phyloP scores from a whole-genome alignment of 2,797 vertebrate genomes.

The Sparus aurata region DNA sequence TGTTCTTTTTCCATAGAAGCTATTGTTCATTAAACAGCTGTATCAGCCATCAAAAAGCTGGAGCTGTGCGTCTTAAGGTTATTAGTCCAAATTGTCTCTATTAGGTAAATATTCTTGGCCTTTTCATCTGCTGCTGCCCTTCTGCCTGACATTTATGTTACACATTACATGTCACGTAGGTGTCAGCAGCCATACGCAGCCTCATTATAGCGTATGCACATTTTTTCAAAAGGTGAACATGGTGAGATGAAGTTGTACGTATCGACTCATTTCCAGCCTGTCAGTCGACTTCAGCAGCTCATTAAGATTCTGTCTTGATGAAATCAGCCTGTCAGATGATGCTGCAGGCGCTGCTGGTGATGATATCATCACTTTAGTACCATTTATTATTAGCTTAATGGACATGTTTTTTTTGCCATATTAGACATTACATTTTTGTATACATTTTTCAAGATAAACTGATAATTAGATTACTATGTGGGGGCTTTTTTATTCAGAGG shows the following conservation, averaged over 20 bases:
- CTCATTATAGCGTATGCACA: constrained; percentile 46
- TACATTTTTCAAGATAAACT: neutral
- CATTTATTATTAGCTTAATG: neutral
- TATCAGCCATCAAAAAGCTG: neutral
- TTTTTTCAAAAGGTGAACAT: constrained; percentile 36
- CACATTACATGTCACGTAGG: neutral
- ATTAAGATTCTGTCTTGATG: constrained; percentile 37
- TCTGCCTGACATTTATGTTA: constrained; percentile 41
- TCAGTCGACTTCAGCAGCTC: constrained; percentile 26
- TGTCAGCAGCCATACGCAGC: constrained; percentile 1
- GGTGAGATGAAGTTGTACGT: constrained; percentile 2
- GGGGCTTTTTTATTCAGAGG: neutral
- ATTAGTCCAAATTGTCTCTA: constrained; percentile 14
- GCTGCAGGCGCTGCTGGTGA: neutral
- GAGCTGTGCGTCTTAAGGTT: neutral
- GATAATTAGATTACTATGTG: neutral
- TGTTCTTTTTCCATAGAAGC: neutral
- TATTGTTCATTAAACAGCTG: neutral
- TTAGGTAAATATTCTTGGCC: constrained; percentile 12
- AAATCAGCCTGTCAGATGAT: constrained; percentile 7
- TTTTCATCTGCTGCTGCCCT: constrained; percentile 35
- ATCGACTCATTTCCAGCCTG: neutral
- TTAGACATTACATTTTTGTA: neutral
- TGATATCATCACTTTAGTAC: neutral
- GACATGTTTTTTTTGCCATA: neutral